phyloP scores from a whole-genome alignment of 2,888 invertebrate genomes.

The Cabera pusaria region DNA sequence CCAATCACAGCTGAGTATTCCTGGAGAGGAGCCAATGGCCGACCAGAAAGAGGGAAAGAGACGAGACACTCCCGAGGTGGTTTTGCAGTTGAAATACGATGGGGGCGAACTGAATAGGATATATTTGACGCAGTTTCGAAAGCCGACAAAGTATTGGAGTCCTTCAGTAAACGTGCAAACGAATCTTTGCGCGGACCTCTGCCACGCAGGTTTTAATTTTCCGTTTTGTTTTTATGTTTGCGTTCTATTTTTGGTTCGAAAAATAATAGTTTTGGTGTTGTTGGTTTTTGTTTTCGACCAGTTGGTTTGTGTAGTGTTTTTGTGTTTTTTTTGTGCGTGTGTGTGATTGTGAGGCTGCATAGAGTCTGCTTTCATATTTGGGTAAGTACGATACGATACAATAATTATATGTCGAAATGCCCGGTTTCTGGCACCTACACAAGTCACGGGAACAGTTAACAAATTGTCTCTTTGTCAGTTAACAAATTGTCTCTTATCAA shows the following conservation, averaged over 20 bases:
- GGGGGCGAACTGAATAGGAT: conserved; percentile 74
- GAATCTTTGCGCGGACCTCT: conserved; percentile 72
- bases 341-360: too few species aligned
- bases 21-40: conserved; percentile 49
- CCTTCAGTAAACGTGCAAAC: conserved; percentile 64
- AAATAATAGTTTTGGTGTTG: conserved; percentile 4
- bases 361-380: too few species aligned
- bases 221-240: conserved; percentile 19
- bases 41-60: conserved; percentile 43
- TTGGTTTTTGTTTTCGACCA: background rate
- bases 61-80: conserved; percentile 66
- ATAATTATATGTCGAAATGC: too few species aligned
- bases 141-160: conserved; percentile 43
- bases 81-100: conserved; percentile 73
- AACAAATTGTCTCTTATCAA: too few species aligned
- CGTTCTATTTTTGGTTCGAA: conserved; percentile 8
- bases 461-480: too few species aligned
- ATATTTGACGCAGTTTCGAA: conserved; percentile 73
- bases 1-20: conserved; percentile 50
- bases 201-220: conserved; percentile 68
- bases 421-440: too few species aligned
- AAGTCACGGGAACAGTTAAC: too few species aligned
- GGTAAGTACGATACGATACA: too few species aligned
- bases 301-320: conserved; percentile 15
- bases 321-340: too few species aligned